Percentiles rank a stretch among this genome's conserved stretches.
These are phyloP conservation scores for Drosophila guanche DNA, from an alignment of 1,140 invertebrate genomes.

Conservation along the genomic window DNA sequence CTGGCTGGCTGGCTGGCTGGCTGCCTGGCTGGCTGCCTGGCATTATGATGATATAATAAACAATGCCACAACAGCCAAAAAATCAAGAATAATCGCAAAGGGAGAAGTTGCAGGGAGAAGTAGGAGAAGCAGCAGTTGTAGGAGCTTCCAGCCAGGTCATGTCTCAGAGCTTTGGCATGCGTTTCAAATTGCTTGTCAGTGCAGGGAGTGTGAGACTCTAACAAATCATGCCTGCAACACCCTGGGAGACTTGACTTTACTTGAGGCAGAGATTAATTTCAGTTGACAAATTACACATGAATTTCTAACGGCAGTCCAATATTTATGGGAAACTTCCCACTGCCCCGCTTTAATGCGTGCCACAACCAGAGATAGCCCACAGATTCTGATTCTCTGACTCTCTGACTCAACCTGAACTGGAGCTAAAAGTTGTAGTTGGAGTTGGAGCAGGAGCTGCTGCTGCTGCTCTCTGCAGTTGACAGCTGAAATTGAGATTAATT, in stretches of 20 bases:
- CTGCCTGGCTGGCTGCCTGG: constrained; percentile 28
- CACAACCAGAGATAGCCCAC: constrained; percentile 1
- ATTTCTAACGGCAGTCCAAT: constrained; percentile 72
- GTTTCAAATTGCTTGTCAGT: constrained; percentile 42
- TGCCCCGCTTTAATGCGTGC: constrained; percentile 41
- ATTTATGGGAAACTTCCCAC: constrained; percentile 76
- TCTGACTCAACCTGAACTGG: constrained; percentile 49
- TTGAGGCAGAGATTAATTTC: constrained; percentile 71
- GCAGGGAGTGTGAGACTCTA: constrained; percentile 16
- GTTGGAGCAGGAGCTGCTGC: background rate
- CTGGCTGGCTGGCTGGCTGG: constrained; percentile 15
- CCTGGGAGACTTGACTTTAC: constrained; percentile 16
- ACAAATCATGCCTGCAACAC: constrained; percentile 50
- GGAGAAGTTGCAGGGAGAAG: constrained; percentile 8
- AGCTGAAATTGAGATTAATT: constrained; percentile 80
- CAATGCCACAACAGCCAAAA: constrained; percentile 40
- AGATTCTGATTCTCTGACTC: constrained; percentile 10
- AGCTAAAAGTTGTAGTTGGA: background rate
- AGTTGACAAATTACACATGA: constrained; percentile 76
- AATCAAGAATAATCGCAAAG: background rate
- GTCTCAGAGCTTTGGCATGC: constrained; percentile 38
- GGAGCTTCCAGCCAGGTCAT: constrained; percentile 44
- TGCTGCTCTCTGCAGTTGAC: constrained; percentile 53
- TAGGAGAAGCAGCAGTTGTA: constrained; percentile 9
- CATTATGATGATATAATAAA: constrained; percentile 75